Percentiles rank a stretch among this genome's conserved stretches.
Evolutionary conservation across 1,140 invertebrate species (phyloP).

Genomic region (Laupala kohalensis): DNA sequence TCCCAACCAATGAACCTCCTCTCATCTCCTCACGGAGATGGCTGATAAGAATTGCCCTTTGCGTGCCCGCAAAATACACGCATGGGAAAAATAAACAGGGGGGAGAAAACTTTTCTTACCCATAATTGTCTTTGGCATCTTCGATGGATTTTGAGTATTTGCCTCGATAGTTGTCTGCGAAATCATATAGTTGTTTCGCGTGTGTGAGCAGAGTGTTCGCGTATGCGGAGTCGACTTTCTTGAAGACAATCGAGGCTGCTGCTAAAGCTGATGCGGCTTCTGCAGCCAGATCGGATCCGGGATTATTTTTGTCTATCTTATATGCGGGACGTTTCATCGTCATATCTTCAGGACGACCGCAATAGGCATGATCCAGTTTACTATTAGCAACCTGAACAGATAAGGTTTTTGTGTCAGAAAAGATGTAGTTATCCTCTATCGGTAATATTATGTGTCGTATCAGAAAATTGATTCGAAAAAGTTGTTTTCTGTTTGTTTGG

Average conservation of each 20-base stretch:
- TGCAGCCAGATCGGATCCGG: slow-evolving; percentile 48
- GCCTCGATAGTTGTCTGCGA: slow-evolving; percentile 39
- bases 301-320: slow-evolving; percentile 39
- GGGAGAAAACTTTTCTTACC: too few species aligned
- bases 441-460: too few species aligned
- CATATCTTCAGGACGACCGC: slow-evolving; percentile 47
- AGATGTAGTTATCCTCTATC: too few species aligned
- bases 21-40: too few species aligned
- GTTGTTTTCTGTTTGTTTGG: too few species aligned
- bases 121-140: neutral
- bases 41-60: too few species aligned
- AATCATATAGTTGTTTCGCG: slow-evolving; percentile 41
- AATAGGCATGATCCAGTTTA: slow-evolving; percentile 36
- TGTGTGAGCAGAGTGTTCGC: slow-evolving; percentile 34
- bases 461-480: too few species aligned
- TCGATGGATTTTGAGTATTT: slow-evolving; percentile 1
- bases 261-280: slow-evolving; percentile 49
- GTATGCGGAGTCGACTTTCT: slow-evolving; percentile 32
- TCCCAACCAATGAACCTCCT: too few species aligned
- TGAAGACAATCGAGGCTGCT: slow-evolving; percentile 39
- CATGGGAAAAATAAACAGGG: too few species aligned
- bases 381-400: slow-evolving; percentile 47
- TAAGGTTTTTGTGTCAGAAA: too few species aligned
- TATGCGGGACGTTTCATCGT: slow-evolving; percentile 42
- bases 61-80: too few species aligned